Conservation (phyloP, 2,888 invertebrate species). For the Cactoblastis cactorum region DNA sequence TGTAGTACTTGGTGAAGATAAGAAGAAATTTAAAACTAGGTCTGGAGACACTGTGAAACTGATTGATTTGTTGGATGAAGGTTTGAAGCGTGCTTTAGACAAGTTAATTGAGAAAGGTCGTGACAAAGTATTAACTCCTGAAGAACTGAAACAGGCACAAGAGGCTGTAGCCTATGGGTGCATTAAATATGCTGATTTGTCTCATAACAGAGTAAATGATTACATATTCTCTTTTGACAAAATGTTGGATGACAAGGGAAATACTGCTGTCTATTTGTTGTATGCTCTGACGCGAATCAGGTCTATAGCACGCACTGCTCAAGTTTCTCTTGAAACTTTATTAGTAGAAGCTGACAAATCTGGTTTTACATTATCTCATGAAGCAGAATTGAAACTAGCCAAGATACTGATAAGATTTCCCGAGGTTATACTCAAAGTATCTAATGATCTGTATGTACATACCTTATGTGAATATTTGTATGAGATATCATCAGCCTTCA, state of each 20-base stretch:
- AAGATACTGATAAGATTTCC: slow-evolving; percentile 93
- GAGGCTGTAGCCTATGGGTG: slow-evolving; percentile 98
- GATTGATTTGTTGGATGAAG: slow-evolving; percentile 94
- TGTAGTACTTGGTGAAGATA: slow-evolving; percentile 98
- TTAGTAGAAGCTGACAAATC: slow-evolving; percentile 79
- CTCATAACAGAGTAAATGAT: slow-evolving; percentile 94
- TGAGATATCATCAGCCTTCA: slow-evolving; percentile 94
- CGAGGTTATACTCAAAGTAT: slow-evolving; percentile 89
- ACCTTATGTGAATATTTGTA: slow-evolving; percentile 96
- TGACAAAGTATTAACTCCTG: slow-evolving; percentile 87
- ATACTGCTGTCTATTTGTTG: slow-evolving; percentile 98
- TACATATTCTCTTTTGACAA: slow-evolving; percentile 99
- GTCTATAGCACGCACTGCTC: slow-evolving; percentile 91
- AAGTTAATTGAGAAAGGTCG: slow-evolving; percentile 93
- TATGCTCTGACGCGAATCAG: slow-evolving; percentile 97
- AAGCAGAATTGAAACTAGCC: slow-evolving; percentile 96
- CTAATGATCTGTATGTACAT: slow-evolving; percentile 90
- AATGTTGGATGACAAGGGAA: slow-evolving; percentile 99
- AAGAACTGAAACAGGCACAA: slow-evolving; percentile 90
- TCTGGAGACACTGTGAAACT: slow-evolving; percentile 97
- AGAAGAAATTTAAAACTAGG: slow-evolving; percentile 98
- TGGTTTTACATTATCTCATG: slow-evolving; percentile 87
- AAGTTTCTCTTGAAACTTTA: slow-evolving; percentile 81
- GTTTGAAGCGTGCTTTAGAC: slow-evolving; percentile 87
- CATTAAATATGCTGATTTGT: slow-evolving; percentile 98